Evolutionary conservation across 2,888 invertebrate genomes (phyloP), one percentile per base, ranked within the genome.

Genomic region (Hyposoter didymator): DNA sequence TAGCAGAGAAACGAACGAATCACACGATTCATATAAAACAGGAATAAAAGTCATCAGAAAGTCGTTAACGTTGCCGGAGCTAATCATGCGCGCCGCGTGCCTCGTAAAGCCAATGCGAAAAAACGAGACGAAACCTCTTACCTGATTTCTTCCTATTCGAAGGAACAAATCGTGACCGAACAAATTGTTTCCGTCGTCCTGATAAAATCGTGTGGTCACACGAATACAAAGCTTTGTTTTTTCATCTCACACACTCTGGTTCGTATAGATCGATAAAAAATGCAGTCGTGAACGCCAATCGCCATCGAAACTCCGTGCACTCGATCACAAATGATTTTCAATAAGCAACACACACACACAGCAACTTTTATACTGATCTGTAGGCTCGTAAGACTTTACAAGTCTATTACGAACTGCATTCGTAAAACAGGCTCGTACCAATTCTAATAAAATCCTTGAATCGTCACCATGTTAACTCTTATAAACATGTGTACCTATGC

Each of bases 151-250:
- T 39, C 10, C 39, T 39, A 64, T 64, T 64, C 64, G 47, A 75
- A 75, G 47, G 67, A 55, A 74, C 59, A 81, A 74, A 74, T 81
- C 45, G 32, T 55, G 39, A 45, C 35, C 43, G 67, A 52, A 28
- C 35, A 70, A 78, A 82, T 82, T 72, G 76, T 82, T 82, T 82
- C 70, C 70, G 72, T 82, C 49, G 45, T 82, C 76, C 17, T 32
- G 76, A 76, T 82, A 72, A 82, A 55, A 69, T 22, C 69, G 55
- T n/a, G 45, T 62, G 19, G 59, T 73, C 72, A 49, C 39, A 45
- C 69, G 12, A 14, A 28, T 43, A 32, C 22, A 12, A 52, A n/a
- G 10, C 22, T 45, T 39, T 55, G n/a, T 49, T 49, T 49, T 17
- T 52, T 45, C 6, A 69, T 45, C 45, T 32, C 32, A 59, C 43